Percentiles rank a stretch among this genome's conserved stretches.
Conservation (phyloP, 2,113 vertebrate genomes). For the Perognathus longimembris region DNA sequence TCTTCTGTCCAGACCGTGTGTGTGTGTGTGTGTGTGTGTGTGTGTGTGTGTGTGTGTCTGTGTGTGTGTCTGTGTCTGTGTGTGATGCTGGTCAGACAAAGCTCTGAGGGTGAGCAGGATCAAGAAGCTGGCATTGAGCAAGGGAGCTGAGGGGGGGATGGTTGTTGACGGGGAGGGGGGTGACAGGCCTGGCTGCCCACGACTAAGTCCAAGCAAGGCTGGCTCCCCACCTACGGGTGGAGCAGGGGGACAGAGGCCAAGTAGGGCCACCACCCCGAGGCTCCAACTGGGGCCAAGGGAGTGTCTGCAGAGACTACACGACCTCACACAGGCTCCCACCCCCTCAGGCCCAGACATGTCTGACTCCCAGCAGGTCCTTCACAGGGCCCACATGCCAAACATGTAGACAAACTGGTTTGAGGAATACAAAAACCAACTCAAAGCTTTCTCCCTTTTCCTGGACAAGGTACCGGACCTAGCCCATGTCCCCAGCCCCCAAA, state of each 20-base stretch:
- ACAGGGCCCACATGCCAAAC: conserved; percentile 38
- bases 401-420: conserved; percentile 78
- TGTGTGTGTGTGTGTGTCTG: fast-evolving
- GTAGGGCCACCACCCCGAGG: neutral
- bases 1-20: neutral
- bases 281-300: neutral
- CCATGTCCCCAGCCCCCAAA: neutral
- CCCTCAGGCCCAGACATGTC: conserved; percentile 67
- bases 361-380: conserved; percentile 18
- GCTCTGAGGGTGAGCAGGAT: neutral
- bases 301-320: neutral
- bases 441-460: conserved; percentile 50
- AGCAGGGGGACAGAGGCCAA: neutral
- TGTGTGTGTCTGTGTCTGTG: no score
- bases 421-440: conserved; percentile 54
- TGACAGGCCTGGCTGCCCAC: no score
- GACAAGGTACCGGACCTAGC: neutral
- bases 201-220: no score
- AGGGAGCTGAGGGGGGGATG: neutral
- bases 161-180: no score
- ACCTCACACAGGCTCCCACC: conserved; percentile 2
- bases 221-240: neutral
- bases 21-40: neutral
- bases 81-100: neutral
- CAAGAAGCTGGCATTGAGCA: neutral